phyloP scores from a whole-genome alignment of 2,888 invertebrate species.

The Pristionchus fissidentatus region DNA sequence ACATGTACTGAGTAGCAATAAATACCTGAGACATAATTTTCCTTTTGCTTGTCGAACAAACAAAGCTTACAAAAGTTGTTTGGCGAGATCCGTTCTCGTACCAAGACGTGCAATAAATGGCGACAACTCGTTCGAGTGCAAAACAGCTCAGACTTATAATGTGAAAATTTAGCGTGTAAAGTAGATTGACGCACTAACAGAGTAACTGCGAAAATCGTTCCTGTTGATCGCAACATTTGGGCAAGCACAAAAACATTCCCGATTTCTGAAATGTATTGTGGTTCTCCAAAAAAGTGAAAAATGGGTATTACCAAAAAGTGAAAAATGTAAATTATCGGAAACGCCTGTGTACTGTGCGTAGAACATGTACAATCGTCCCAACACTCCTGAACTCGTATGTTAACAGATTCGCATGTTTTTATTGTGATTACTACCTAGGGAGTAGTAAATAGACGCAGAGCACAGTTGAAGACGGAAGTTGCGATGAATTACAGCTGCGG shows the following conservation, averaged over 20 bases:
- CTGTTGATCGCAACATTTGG: neutral
- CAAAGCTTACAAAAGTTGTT: no score
- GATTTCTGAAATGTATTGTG: neutral
- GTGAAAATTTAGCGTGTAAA: no score
- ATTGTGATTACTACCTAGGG: neutral
- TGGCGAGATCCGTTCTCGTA: neutral
- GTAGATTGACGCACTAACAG: neutral
- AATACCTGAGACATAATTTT: neutral
- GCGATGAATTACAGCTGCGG: neutral
- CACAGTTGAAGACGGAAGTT: conserved; percentile 12
- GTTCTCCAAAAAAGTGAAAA: neutral
- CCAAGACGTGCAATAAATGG: neutral
- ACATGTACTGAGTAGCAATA: neutral
- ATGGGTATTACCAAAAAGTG: neutral
- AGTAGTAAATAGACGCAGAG: neutral
- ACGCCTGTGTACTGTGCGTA: neutral
- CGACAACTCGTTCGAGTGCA: neutral
- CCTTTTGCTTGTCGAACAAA: neutral
- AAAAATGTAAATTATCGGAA: no score
- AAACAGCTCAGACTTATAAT: neutral
- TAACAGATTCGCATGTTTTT: no score
- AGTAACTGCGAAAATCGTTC: neutral
- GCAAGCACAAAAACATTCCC: neutral
- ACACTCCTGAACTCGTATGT: no score
- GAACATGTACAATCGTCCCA: neutral